These are phyloP conservation scores for Rhyacophila brunnea DNA, from an alignment of 1,140 invertebrate species.

Conservation along the genomic window DNA sequence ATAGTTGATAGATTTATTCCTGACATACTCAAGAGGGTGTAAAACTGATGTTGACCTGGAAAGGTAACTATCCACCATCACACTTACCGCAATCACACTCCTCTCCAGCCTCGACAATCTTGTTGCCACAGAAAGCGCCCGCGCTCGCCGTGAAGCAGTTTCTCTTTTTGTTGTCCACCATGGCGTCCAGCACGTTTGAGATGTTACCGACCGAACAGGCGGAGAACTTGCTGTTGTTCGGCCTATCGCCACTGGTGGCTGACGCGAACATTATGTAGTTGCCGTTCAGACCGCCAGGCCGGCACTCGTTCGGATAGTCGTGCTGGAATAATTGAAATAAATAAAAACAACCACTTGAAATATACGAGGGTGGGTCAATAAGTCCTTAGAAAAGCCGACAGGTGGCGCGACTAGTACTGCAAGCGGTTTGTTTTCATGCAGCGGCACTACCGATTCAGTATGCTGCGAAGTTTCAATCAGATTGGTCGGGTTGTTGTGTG, in stretches of 20 bases:
- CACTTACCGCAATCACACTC: slow-evolving; percentile 91
- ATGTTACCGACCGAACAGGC: slow-evolving; percentile 94
- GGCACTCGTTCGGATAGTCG: slow-evolving; percentile 90
- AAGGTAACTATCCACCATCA: no score
- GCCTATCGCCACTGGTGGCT: slow-evolving; percentile 89
- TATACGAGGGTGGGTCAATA: no score
- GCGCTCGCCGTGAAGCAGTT: slow-evolving; percentile 92
- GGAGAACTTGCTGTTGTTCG: slow-evolving; percentile 94
- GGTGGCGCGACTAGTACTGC: no score
- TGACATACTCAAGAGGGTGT: no score
- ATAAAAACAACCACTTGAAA: no score
- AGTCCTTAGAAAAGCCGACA: no score
- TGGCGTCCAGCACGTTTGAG: slow-evolving; percentile 88
- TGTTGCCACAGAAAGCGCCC: slow-evolving; percentile 98
- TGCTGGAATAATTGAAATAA: slow-evolving; percentile 63
- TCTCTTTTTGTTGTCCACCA: slow-evolving; percentile 86
- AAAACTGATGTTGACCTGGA: no score
- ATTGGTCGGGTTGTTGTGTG: no score
- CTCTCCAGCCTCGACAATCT: slow-evolving; percentile 96
- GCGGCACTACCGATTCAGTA: no score
- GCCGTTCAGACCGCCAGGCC: slow-evolving; percentile 81
- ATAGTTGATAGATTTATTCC: no score
- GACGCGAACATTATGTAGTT: slow-evolving; percentile 99
- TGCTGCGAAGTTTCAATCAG: no score
- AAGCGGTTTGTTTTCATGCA: no score